These are phyloP conservation scores for Bombus picipes DNA, from an alignment of 1,140 invertebrate species.

Conservation along the genomic window DNA sequence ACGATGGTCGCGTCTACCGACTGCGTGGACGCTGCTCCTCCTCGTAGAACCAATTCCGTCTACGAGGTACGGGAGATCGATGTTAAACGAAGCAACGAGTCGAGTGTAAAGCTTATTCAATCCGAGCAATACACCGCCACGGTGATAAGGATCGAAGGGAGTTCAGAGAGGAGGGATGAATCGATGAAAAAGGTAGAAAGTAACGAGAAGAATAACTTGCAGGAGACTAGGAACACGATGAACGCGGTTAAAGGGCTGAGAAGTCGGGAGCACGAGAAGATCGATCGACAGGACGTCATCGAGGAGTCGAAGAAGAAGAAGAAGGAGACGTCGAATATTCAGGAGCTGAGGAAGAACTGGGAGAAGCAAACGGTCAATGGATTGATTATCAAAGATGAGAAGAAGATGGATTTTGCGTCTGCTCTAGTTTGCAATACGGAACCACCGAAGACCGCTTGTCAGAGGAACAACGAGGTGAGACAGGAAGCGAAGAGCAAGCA, in stretches of 20 bases:
- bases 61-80: conserved; percentile 40
- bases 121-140: background rate
- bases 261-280: background rate
- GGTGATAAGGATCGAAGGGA: conserved; percentile 13
- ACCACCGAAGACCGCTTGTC: conserved; percentile 8
- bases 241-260: background rate
- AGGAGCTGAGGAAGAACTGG: conserved; percentile 78
- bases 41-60: conserved; percentile 30
- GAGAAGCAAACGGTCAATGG: conserved; percentile 71
- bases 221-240: background rate
- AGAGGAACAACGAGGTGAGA: conserved; percentile 15
- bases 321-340: conserved; percentile 57
- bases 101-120: background rate
- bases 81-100: background rate
- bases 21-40: conserved; percentile 37
- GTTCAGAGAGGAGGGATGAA: background rate
- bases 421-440: background rate
- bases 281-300: background rate
- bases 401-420: conserved; percentile 15
- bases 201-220: background rate
- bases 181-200: background rate
- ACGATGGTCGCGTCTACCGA: conserved; percentile 10
- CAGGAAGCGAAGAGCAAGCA: conserved; percentile 39
- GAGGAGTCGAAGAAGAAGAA: conserved; percentile 36
- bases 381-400: conserved; percentile 43